Base-by-base conservation (phyloP, 2,113 vertebrate species). In the Abramis brama region DNA sequence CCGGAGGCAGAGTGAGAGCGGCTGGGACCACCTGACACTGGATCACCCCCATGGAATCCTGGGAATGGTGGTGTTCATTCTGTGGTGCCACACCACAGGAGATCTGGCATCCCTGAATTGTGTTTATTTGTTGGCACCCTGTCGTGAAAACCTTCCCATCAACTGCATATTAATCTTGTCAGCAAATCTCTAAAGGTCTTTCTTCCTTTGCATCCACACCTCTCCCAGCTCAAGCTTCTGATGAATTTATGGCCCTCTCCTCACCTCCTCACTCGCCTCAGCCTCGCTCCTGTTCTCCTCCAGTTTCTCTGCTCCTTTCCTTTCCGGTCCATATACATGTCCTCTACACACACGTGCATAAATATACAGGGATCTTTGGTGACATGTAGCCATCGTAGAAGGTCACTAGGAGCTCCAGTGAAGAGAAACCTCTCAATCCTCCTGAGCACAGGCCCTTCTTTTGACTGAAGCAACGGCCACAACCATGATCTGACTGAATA, bases 51-150 rank as follows among this genome's bases (percentile, higher is more conserved):
- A 73, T 80, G 93, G 94, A 97, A 97, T 97, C 95, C 88, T 88
- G 93, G 90, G 93, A 94, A 94, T 5, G 86, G 93, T 10, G 88
- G 85, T 88, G 92, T 93, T 91, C 90, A 82, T 86, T 86, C n/a
- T 83, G 84, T 85, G 89, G 89, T 80, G 83, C 77, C 79, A 64
- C 87, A 60, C 87, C 47, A 70, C 64, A 6, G 86, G 86, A 82
- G 82, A 90, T 59, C 66, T 91, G 93, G 95, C 94, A 96, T 96
- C 93, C 94, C 93, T 95, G 94, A 95, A 96, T 96, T 97, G 95
- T 96, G 97, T 98, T 98, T 97, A 97, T 98, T 96, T 95, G 96
- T 97, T 97, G 96, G 95, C 97, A 93, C 96, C 96, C 94, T 94
- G 95, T 96, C 92, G 93, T 95, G 95, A 98, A 98, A 96, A 93